Base-by-base conservation (phyloP, 2,113 vertebrate genomes). In the Syngnathoides biaculeatus region DNA sequence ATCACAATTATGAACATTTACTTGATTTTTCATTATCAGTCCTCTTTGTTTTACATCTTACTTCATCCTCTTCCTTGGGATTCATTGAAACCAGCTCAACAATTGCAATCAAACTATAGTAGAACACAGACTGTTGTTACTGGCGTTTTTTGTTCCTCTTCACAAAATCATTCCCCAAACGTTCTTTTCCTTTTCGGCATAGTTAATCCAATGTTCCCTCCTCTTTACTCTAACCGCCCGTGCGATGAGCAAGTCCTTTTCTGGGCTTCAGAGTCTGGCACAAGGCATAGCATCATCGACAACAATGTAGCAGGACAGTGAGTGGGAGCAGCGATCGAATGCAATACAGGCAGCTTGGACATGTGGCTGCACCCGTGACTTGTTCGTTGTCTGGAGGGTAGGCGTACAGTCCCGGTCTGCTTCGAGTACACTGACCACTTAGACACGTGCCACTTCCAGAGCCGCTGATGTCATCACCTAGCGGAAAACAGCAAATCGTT, bases 391-490 rank as follows among this genome's bases (percentile, higher is more conserved):
- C 90, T 42, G 93, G 93, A 0, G 94, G 75, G 69, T 92, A 92
- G 7, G 92, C 86, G 0, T 94, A 93, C 0, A 92, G 79, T 75
- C 92, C 90, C 0, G 88, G 83, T 52, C 85, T 73, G 72, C 68
- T 84, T 17, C 83, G 87, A 26, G 76, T 2, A 8, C 97, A 98
- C 24, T 85, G 61, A 0, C 94, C 92, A 0, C 95, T 93, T 0
- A 81, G 77, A 77, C 96, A 98, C 89, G 92, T 94, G 0, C 95
- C 97, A 0, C 97, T 98, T 17, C 97, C 97, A 0, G 97, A 98
- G 64, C 97, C 95, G 0, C 97, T 98, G 87, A 94, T 88, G 57
- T 98, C 96, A 0, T 98, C 97, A 80, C 95, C 97, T 98, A 77
- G 27, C 43, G 38, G 15, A 52, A 65, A 50, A 17, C 2, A 35